Conservation (phyloP, 92 coral and sea anemone genomes). For the Blastomussa wellsi region DNA sequence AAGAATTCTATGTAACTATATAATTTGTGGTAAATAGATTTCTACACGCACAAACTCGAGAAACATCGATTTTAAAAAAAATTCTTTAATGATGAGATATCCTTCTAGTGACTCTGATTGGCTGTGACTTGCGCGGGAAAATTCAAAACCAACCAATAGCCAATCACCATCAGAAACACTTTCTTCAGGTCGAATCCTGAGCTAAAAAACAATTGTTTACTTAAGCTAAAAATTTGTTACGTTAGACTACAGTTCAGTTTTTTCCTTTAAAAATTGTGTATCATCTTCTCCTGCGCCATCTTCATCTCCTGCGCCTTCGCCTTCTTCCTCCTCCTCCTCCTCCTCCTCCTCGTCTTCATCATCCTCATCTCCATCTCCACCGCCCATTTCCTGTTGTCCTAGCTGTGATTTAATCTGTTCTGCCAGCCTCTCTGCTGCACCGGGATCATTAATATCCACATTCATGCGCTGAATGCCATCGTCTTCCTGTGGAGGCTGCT, state of each 20-base stretch:
- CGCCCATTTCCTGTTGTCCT: constrained; percentile 57
- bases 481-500: constrained; percentile 22
- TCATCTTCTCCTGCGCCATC: constrained; percentile 16
- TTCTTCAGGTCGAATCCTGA: not conserved
- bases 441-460: constrained; percentile 93
- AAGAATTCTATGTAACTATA: not conserved
- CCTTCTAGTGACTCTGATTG: not conserved
- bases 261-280: constrained; percentile 4
- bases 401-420: constrained; percentile 87
- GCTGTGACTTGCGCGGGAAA: not conserved
- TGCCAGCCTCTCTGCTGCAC: constrained; percentile 79
- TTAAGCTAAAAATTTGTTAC: not conserved
- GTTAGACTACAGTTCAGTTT: constrained; percentile 40
- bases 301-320: constrained; percentile 41
- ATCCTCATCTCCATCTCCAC: constrained; percentile 46
- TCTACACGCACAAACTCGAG: not conserved
- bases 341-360: constrained; percentile 68
- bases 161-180: not conserved
- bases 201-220: not conserved
- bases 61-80: not conserved
- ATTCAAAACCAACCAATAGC: not conserved
- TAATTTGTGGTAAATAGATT: not conserved
- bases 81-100: not conserved
- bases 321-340: constrained; percentile 59
- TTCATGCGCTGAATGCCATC: constrained; percentile 81